phyloP scores from a whole-genome alignment of 2,113 vertebrate species.

The Mustelus asterias region DNA sequence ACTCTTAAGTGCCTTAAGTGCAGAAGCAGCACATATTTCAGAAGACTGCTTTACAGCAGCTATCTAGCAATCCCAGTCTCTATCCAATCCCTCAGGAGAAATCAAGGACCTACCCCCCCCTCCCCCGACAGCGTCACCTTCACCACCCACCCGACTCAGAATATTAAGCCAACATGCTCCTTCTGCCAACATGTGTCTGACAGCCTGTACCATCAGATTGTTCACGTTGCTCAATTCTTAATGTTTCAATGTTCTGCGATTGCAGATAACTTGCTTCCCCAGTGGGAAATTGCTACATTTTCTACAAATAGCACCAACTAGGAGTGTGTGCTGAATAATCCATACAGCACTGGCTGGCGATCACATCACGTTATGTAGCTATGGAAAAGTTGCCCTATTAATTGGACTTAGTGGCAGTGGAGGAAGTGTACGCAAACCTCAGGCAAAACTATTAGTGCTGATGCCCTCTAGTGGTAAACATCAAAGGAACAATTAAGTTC shows the following conservation, averaged over 20 bases:
- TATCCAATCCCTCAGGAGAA: neutral
- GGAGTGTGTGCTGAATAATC: neutral
- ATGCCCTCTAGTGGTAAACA: constrained; percentile 24
- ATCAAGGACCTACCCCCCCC: neutral
- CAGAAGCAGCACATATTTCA: neutral
- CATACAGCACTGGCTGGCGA: neutral
- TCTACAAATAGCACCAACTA: neutral
- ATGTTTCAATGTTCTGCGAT: neutral
- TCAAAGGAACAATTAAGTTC: neutral
- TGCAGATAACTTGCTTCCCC: neutral
- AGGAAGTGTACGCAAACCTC: neutral
- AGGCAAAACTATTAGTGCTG: neutral
- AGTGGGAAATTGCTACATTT: neutral
- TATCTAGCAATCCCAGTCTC: neutral
- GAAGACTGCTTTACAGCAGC: neutral
- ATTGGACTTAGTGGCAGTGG: neutral
- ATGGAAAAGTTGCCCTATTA: neutral
- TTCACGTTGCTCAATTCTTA: neutral
- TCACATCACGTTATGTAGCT: neutral
- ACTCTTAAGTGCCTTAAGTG: neutral
- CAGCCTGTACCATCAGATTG: neutral
- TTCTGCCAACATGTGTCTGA: neutral
- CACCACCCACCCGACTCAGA: no score
- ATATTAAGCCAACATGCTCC: neutral
- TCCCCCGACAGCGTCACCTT: neutral